Evolutionary conservation across 2,113 vertebrate genomes (phyloP).

Genomic region (Calyptommatus sinebrachiatus): DNA sequence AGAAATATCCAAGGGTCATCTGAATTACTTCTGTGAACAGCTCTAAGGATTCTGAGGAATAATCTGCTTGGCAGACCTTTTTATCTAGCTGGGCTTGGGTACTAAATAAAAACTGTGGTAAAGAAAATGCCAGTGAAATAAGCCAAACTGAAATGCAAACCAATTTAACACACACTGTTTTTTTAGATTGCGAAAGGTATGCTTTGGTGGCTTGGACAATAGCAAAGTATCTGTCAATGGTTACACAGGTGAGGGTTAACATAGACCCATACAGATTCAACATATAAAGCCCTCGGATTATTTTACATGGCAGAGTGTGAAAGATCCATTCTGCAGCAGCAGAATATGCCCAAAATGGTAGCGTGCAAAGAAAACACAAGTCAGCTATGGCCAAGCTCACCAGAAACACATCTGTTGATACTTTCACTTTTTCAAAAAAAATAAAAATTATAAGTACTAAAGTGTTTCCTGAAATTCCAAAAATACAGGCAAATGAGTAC

Average conservation of each 20-base stretch:
- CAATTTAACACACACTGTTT: slow-evolving; percentile 32
- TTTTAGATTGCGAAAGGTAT: slow-evolving; percentile 35
- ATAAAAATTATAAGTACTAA: slow-evolving; percentile 58
- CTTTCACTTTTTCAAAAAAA: slow-evolving; percentile 63
- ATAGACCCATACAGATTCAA: slow-evolving; percentile 67
- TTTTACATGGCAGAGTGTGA: slow-evolving; percentile 28
- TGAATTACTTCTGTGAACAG: slow-evolving; percentile 47
- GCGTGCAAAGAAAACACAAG: slow-evolving; percentile 63
- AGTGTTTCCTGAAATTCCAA: slow-evolving; percentile 63
- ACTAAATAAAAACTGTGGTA: slow-evolving; percentile 62
- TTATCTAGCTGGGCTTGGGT: rapidly evolving
- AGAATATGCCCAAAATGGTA: slow-evolving; percentile 65
- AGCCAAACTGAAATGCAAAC: slow-evolving; percentile 52
- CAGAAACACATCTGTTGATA: slow-evolving; percentile 59
- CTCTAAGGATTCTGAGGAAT: not conserved
- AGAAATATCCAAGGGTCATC: slow-evolving; percentile 63
- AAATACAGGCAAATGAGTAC: slow-evolving; percentile 53
- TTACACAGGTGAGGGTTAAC: slow-evolving; percentile 66
- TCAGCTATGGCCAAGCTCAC: slow-evolving; percentile 69
- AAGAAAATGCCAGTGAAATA: slow-evolving; percentile 50
- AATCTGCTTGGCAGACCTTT: slow-evolving; percentile 21
- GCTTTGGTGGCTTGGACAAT: slow-evolving; percentile 63
- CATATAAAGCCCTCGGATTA: slow-evolving; percentile 51
- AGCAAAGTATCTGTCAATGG: slow-evolving; percentile 58
- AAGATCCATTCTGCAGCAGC: slow-evolving; percentile 55